Percentiles rank a stretch among this genome's conserved stretches.
Conservation (phyloP, 2,797 vertebrate species). For the Eulemur mongoz region DNA sequence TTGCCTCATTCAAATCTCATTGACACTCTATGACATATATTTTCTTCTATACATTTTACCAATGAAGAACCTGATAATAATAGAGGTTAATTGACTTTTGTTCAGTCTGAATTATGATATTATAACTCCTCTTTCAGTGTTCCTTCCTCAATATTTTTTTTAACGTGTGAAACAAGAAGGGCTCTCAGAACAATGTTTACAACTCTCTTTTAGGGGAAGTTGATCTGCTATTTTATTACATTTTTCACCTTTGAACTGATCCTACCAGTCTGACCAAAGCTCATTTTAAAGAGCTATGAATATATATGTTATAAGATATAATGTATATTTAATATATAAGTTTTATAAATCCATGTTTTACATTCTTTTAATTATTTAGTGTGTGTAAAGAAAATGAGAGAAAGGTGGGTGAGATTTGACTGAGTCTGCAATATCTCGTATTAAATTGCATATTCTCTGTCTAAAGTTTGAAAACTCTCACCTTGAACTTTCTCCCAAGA, state of each 20-base stretch:
- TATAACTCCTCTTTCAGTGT: neutral
- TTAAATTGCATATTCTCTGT: constrained; percentile 38
- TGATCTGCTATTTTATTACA: neutral
- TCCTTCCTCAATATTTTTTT: neutral
- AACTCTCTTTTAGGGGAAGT: neutral
- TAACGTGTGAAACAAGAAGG: neutral
- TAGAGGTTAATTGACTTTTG: neutral
- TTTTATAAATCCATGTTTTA: neutral
- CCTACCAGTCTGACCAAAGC: neutral
- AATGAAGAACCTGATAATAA: neutral
- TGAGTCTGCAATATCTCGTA: neutral
- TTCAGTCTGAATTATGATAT: neutral
- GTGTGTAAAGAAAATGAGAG: neutral
- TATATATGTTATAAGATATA: neutral
- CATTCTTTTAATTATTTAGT: neutral
- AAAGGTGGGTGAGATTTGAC: neutral
- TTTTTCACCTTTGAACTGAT: neutral
- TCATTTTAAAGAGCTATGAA: neutral
- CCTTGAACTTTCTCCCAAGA: neutral
- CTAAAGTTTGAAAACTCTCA: constrained; percentile 13
- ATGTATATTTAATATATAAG: neutral
- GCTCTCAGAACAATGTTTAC: neutral
- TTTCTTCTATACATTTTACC: neutral
- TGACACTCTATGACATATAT: fast-evolving
- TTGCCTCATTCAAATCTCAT: too few species aligned